Base-by-base conservation (phyloP, 2,888 invertebrate genomes). In the Microplitis deprimator region DNA sequence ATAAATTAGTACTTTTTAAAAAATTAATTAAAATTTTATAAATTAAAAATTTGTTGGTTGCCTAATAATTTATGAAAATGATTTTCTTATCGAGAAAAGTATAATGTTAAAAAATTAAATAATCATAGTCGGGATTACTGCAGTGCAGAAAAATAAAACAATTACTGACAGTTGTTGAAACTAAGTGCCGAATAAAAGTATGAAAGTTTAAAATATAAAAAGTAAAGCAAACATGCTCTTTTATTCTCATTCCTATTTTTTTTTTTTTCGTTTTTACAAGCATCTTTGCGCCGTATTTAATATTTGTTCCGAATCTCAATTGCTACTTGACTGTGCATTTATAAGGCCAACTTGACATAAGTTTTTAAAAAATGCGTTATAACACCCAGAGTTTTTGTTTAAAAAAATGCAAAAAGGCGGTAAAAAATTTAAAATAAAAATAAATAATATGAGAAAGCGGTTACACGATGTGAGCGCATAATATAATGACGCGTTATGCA, bases 401-500 rank as follows among this genome's bases (percentile, higher is more conserved):
- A 8, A 62, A 29, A 75, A 61, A 17, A 16, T 50, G 16, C 38
- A 64, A 69, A 67, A 20, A 16, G 71, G 38, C 39, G 64, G 50
- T 17, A 13, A 68, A 74, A 71, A 59, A 13, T 50, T 50, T 50
- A 74, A 68, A 39, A 60, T 20, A 64, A 41, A 61, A 41, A 38
- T 68, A 72, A 75, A 69, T 20, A 6, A 41, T n/a, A 68, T 16
- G 74, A 10, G n/a, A 16, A 16, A 39, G 77, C 60, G 71, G 69
- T 73, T 74, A 50, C 74, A 20, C 74, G 67, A 67, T 20, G 41
- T 29, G 71, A 69, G 71, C 41, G 39, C 70, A 65, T 75, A 74
- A 77, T 77, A 74, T 77, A 77, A 77, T 77, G 77, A 77, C 60
- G 70, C 68, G 74, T 77, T 77, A 59, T 50, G 67, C 74, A 61